Evolutionary conservation across 1,140 invertebrate species (phyloP).

Genomic region (Drosophila tani): DNA sequence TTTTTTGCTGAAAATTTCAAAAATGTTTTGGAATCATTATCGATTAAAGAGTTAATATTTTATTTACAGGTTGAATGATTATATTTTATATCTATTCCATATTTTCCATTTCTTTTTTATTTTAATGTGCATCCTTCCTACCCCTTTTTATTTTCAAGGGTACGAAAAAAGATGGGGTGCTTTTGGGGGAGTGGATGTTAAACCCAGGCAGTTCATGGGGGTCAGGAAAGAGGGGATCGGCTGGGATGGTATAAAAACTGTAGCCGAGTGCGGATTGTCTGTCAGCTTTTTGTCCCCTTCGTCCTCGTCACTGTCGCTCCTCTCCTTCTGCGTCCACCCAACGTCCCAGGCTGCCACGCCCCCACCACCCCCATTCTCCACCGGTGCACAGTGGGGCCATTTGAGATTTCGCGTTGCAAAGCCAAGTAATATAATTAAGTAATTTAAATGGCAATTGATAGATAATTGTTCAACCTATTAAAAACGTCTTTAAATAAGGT

Average conservation of each 20-base stretch:
- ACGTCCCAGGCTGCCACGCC: constrained; percentile 10
- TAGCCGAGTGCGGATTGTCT: constrained; percentile 40
- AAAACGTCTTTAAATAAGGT: too few species aligned
- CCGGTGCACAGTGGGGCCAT: background rate
- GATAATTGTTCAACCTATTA: too few species aligned
- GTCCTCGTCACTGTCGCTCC: constrained; percentile 50
- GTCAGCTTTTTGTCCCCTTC: constrained; percentile 50
- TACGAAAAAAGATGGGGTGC: background rate
- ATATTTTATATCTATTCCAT: too few species aligned
- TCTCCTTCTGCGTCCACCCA: constrained; percentile 11
- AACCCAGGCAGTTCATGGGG: constrained; percentile 26
- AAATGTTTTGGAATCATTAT: too few species aligned
- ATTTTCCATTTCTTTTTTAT: too few species aligned
- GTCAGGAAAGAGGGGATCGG: background rate
- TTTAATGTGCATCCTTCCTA: too few species aligned
- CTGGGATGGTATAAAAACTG: constrained; percentile 9
- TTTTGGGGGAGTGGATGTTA: constrained; percentile 4
- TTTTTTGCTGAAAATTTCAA: background rate
- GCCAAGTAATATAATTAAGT: too few species aligned
- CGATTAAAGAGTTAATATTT: too few species aligned
- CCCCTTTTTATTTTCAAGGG: background rate
- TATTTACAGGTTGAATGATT: too few species aligned
- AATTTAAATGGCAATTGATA: too few species aligned
- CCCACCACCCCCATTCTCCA: background rate
- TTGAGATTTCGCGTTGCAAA: too few species aligned